These are phyloP conservation scores for Ornithorhynchus anatinus DNA, from an alignment of 2,113 vertebrate species.

Conservation along the genomic window DNA sequence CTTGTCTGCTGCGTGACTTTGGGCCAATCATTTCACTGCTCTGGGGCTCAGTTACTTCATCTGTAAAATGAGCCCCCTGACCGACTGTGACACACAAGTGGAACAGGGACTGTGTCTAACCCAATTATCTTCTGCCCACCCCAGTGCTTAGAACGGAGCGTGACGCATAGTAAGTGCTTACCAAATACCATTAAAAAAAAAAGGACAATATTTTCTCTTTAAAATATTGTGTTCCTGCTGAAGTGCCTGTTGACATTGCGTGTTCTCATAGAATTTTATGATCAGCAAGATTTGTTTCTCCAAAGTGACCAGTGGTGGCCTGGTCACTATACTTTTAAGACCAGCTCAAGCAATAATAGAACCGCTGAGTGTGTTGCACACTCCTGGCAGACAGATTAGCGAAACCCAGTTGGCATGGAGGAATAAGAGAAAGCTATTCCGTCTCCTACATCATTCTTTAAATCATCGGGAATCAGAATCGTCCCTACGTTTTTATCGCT, in stretches of 20 bases:
- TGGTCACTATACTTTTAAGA: not conserved
- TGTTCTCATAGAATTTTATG: not conserved
- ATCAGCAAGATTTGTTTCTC: not conserved
- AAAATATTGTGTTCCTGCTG: not conserved
- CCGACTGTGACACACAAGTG: too few species aligned
- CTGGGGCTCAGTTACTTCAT: too few species aligned
- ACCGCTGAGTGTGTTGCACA: rapidly evolving
- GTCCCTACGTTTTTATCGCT: conserved; percentile 1
- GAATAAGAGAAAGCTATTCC: not conserved
- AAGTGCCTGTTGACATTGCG: not conserved
- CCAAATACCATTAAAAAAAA: not conserved
- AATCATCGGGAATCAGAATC: conserved; percentile 2
- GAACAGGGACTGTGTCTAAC: too few species aligned
- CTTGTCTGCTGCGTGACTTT: too few species aligned
- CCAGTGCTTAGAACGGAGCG: not conserved
- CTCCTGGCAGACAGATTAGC: not conserved
- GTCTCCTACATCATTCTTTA: not conserved
- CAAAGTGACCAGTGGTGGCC: not conserved
- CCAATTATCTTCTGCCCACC: not conserved
- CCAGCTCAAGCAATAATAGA: not conserved
- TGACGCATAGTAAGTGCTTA: not conserved
- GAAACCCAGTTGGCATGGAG: not conserved
- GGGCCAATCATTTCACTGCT: too few species aligned
- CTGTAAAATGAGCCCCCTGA: too few species aligned
- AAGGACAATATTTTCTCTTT: not conserved